A percentile compares a stretch with the other conserved stretches of the same genome.
These are phyloP conservation scores for Dermatemys mawii DNA, from an alignment of 2,113 vertebrate species.

Conservation along the genomic window DNA sequence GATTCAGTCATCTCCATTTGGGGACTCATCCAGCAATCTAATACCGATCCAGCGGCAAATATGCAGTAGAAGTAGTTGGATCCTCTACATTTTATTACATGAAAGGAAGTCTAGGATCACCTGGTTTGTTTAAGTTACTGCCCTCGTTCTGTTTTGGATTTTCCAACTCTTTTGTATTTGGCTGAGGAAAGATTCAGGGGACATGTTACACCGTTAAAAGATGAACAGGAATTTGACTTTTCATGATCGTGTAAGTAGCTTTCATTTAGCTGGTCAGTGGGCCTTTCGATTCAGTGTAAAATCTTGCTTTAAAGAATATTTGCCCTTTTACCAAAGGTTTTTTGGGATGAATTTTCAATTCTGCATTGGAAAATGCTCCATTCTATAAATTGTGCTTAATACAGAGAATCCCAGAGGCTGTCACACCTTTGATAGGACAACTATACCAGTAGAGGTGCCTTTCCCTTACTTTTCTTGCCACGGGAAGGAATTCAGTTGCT, in stretches of 20 bases:
- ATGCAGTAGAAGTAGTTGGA: neutral
- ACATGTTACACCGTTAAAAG: neutral
- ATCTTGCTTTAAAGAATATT: neutral
- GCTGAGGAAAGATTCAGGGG: neutral
- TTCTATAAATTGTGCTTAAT: no score
- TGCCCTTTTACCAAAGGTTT: neutral
- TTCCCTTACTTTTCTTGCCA: neutral
- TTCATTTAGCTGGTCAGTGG: neutral
- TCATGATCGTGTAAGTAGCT: neutral
- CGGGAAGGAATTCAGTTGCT: neutral
- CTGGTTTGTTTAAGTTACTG: neutral
- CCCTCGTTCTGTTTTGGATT: neutral
- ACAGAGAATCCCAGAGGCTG: neutral
- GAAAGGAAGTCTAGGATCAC: neutral
- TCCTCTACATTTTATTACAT: neutral
- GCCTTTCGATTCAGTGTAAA: no score
- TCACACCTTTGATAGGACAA: neutral
- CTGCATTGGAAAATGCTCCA: neutral
- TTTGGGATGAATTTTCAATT: neutral
- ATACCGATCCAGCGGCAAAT: neutral
- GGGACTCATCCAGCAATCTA: neutral
- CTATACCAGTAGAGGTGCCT: neutral
- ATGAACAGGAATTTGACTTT: neutral
- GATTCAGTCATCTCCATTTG: neutral
- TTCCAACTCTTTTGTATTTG: neutral